Evolutionary conservation across 2,888 invertebrate genomes (phyloP).

Genomic region (Rhogogaster chlorosoma): DNA sequence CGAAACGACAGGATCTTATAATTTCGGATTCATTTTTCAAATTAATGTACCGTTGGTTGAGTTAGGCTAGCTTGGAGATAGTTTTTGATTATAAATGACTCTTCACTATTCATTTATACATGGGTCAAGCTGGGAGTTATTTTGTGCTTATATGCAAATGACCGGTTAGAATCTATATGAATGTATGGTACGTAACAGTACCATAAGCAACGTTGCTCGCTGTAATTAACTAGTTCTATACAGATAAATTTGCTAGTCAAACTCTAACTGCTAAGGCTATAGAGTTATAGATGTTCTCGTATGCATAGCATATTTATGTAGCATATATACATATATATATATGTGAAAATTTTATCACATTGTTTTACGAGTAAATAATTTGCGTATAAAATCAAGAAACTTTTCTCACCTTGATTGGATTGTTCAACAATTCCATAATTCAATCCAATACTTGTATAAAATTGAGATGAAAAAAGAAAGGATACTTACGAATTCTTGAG

Average conservation of each 20-base stretch:
- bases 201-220: conserved; percentile 1
- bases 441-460: too few relatives aligned
- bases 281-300: not conserved
- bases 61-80: not conserved
- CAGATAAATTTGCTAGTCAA: not conserved
- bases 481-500: not conserved
- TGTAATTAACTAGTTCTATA: not conserved
- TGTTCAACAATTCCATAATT: not conserved
- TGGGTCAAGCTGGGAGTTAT: not conserved
- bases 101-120: not conserved
- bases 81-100: not conserved
- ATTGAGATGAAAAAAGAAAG: not conserved
- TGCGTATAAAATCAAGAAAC: not conserved
- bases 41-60: not conserved
- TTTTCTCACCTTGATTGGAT: not conserved
- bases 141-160: conserved; percentile 1
- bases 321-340: not conserved
- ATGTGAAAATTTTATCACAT: not conserved
- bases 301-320: not conserved
- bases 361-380: not conserved
- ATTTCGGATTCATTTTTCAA: not conserved
- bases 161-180: not conserved
- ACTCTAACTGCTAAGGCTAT: conserved; percentile 10
- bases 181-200: not conserved
- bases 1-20: not conserved